These are phyloP conservation scores for Moxostoma hubbsi DNA, from an alignment of 2,797 vertebrate species.

Conservation along the genomic window DNA sequence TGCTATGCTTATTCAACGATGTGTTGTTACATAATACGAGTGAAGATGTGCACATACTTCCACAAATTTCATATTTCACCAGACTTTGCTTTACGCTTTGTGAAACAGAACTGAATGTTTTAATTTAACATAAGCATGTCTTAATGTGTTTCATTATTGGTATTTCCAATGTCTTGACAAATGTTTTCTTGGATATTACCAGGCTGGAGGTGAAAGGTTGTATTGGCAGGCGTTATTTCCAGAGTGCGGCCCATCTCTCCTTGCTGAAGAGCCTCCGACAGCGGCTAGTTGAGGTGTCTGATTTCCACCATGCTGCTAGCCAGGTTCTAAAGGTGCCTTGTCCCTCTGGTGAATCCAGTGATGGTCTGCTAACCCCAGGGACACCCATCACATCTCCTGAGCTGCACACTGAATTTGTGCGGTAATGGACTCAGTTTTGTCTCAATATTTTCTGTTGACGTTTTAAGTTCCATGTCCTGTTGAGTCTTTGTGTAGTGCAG, in stretches of 20 bases:
- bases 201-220: constrained; percentile 90
- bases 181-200: no score
- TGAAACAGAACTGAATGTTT: no score
- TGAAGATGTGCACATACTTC: background rate
- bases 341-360: constrained; percentile 70
- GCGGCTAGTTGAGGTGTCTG: constrained; percentile 87
- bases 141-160: no score
- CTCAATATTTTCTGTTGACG: background rate
- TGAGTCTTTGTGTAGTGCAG: no score
- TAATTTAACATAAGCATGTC: no score
- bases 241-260: constrained; percentile 76
- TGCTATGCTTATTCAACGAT: background rate
- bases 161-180: no score
- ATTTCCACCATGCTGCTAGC: constrained; percentile 94
- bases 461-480: no score
- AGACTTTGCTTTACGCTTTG: no score
- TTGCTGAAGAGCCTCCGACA: constrained; percentile 88
- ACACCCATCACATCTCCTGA: constrained; percentile 79
- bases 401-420: constrained; percentile 91
- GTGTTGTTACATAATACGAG: constrained; percentile 24
- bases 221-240: constrained; percentile 92
- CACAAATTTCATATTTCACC: no score
- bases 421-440: constrained; percentile 70
- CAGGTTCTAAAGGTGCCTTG: constrained; percentile 85
- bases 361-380: constrained; percentile 66